Evolutionary conservation across 1,140 invertebrate genomes (phyloP).

Genomic region (Agrilus planipennis): DNA sequence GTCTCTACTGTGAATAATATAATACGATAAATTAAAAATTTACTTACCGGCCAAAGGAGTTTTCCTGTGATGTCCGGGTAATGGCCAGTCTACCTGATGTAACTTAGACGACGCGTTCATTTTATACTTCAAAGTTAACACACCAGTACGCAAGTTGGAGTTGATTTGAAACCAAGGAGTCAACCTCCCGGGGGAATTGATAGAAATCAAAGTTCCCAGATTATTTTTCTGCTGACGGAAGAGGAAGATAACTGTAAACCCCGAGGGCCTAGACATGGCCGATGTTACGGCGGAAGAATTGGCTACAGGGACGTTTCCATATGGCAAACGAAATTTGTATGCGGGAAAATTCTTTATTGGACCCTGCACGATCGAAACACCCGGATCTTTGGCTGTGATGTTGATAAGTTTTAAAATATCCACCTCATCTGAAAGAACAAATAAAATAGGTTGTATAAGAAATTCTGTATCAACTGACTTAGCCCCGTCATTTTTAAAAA

Average conservation of each 20-base stretch:
- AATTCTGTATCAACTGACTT: no score
- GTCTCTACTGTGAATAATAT: no score
- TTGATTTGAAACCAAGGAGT: slow-evolving; percentile 37
- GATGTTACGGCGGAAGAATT: slow-evolving; percentile 24
- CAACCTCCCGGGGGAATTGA: slow-evolving; percentile 36
- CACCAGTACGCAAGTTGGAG: slow-evolving; percentile 31
- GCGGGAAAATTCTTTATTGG: slow-evolving; percentile 32
- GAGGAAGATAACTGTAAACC: slow-evolving; percentile 33
- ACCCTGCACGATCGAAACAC: slow-evolving; percentile 33
- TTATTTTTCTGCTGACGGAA: slow-evolving; percentile 36
- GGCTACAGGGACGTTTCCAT: slow-evolving; percentile 32
- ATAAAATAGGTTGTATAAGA: no score
- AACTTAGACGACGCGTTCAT: slow-evolving; percentile 24
- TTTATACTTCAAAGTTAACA: slow-evolving; percentile 30
- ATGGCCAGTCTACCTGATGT: slow-evolving; percentile 29
- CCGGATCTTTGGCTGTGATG: slow-evolving; percentile 31
- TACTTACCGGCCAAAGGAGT: slow-evolving; percentile 30
- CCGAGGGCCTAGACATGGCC: slow-evolving; percentile 23
- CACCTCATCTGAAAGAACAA: slow-evolving; percentile 30
- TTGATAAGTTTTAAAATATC: slow-evolving; percentile 36
- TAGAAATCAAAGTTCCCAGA: slow-evolving; percentile 34
- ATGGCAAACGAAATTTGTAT: slow-evolving; percentile 35
- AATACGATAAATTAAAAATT: background rate
- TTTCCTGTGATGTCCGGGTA: slow-evolving; percentile 29
- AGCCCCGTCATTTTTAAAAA: no score